Conservation (phyloP, 2,797 vertebrate genomes). For the Knipowitschia caucasica region DNA sequence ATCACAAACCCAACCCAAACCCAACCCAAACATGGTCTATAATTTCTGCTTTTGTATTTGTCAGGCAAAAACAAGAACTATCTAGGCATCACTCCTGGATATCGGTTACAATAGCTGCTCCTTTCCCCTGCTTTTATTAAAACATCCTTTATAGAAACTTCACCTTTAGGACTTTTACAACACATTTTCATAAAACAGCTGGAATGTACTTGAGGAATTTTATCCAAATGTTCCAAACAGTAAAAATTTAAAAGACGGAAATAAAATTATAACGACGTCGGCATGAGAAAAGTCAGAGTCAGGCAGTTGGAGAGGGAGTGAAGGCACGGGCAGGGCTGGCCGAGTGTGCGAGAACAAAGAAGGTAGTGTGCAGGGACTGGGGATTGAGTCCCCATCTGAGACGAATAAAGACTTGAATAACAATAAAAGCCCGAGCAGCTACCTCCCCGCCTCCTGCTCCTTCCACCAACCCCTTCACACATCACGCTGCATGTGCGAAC, state of each 20-base stretch:
- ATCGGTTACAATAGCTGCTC: not conserved
- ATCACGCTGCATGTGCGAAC: conserved; percentile 13
- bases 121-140: not conserved
- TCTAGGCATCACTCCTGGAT: not conserved
- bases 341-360: conserved; percentile 56
- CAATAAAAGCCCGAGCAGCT: conserved; percentile 71
- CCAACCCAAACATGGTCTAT: too few species aligned
- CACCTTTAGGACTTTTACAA: not conserved
- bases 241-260: conserved; percentile 24
- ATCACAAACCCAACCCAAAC: too few species aligned
- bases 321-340: conserved; percentile 15
- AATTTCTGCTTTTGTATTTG: not conserved
- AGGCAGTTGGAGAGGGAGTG: conserved; percentile 16
- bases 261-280: conserved; percentile 3
- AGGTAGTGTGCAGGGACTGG: conserved; percentile 62
- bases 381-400: conserved; percentile 68
- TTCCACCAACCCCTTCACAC: conserved; percentile 10
- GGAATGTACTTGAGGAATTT: conserved; percentile 3
- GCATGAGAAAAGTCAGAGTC: conserved; percentile 15
- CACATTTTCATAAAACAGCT: not conserved
- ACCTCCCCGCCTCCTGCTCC: conserved; percentile 49
- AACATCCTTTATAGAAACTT: not conserved
- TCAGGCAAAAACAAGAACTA: not conserved
- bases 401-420: conserved; percentile 74
- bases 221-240: not conserved